Evolutionary conservation across 2,888 invertebrate species (phyloP).

Genomic region (Eurytoma californica): DNA sequence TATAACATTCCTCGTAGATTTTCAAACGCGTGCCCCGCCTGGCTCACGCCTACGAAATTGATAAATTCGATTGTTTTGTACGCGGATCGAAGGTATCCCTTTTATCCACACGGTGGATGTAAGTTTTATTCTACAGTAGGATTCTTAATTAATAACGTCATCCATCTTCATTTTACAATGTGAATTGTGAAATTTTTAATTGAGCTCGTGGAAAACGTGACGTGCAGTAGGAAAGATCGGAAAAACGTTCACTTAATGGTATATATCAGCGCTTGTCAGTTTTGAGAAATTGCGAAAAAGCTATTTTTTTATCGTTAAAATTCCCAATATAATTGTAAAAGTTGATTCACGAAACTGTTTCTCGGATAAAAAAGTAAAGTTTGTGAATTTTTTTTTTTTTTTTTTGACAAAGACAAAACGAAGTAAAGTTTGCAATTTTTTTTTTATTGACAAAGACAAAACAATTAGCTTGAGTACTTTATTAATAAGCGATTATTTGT

Average conservation of each 20-base stretch:
- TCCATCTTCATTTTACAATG: slow-evolving; percentile 14
- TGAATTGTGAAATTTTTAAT: slow-evolving; percentile 20
- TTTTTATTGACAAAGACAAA: neutral
- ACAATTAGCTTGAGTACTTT: neutral
- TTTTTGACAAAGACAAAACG: no score
- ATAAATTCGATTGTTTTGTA: slow-evolving; percentile 29
- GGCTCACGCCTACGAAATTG: neutral
- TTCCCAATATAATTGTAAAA: neutral
- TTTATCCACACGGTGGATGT: neutral
- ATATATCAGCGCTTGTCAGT: neutral
- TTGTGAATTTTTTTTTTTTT: neutral
- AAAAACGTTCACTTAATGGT: neutral
- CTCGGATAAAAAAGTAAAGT: neutral
- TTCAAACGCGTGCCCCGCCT: no score
- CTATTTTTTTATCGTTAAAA: neutral
- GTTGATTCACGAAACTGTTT: neutral
- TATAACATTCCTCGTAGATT: slow-evolving; percentile 1
- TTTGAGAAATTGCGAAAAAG: neutral
- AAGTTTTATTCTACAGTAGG: neutral
- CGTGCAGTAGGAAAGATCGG: neutral
- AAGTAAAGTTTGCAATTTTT: neutral
- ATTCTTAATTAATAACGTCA: slow-evolving; percentile 24
- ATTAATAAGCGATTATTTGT: neutral
- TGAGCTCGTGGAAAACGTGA: slow-evolving; percentile 1
- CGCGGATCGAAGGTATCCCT: neutral